phyloP scores from a whole-genome alignment of 2,888 invertebrate species.

The Eilema sororculum region DNA sequence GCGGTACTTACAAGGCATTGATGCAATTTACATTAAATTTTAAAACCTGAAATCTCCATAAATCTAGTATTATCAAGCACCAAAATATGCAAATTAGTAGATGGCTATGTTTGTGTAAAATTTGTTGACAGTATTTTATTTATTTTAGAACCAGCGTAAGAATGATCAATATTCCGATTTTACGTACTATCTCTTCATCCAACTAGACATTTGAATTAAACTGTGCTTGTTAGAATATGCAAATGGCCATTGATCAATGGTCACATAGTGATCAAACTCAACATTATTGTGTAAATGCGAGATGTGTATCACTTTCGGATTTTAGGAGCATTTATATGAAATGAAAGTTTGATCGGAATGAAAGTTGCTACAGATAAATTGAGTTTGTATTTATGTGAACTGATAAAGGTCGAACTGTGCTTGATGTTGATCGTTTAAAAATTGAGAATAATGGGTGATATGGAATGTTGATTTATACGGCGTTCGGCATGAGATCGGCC shows the following conservation, averaged over 20 bases:
- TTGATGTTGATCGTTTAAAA: constrained; percentile 15
- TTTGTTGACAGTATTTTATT: neutral
- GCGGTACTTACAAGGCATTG: neutral
- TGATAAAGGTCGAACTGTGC: constrained; percentile 31
- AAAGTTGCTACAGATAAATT: constrained; percentile 11
- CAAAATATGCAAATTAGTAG: neutral
- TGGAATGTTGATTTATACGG: neutral
- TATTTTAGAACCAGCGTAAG: neutral
- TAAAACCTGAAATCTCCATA: neutral
- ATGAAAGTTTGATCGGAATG: constrained; percentile 12
- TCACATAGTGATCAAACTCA: constrained; percentile 18
- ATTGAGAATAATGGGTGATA: constrained; percentile 37
- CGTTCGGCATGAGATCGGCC: neutral
- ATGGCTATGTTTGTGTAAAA: neutral
- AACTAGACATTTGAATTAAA: constrained; percentile 20
- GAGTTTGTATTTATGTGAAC: constrained; percentile 24
- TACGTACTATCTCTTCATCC: constrained; percentile 37
- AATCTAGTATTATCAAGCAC: neutral
- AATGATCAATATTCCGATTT: constrained; percentile 20
- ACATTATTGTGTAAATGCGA: constrained; percentile 20
- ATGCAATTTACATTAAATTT: neutral
- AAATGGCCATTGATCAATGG: constrained; percentile 40
- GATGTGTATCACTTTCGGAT: constrained; percentile 39
- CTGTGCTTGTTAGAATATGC: constrained; percentile 41
- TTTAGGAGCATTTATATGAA: constrained; percentile 25